Conservation (phyloP, 2,113 vertebrate genomes). For the Alethe diademata region DNA sequence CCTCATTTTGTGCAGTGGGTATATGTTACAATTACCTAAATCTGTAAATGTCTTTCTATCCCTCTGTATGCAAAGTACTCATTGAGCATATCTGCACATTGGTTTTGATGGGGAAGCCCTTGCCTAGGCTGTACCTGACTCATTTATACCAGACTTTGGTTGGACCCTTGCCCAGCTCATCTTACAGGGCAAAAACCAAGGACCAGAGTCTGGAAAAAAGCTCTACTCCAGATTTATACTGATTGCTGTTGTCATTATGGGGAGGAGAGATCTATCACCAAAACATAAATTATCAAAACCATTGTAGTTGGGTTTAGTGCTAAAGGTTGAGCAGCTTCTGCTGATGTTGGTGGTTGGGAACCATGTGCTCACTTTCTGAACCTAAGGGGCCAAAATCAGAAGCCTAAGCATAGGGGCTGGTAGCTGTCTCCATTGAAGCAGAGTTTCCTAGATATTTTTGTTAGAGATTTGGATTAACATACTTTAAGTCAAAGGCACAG, state of each 20-base stretch:
- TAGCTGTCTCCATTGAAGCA: background rate
- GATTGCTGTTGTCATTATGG: background rate
- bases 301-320: background rate
- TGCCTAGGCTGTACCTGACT: background rate
- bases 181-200: background rate
- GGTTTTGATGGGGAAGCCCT: background rate
- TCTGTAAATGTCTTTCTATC: background rate
- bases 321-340: background rate
- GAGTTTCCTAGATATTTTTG: background rate
- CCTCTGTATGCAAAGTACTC: background rate
- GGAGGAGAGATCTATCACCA: background rate
- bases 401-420: background rate
- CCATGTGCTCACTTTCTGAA: fast-evolving
- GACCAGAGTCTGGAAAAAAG: background rate
- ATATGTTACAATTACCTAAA: background rate
- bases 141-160: background rate
- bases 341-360: background rate
- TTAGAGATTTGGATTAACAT: background rate
- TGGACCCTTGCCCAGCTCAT: background rate
- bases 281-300: background rate
- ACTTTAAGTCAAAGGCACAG: background rate
- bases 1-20: background rate
- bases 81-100: fast-evolving
- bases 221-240: background rate
- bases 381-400: background rate